These are phyloP conservation scores for Clytia hemisphaerica DNA, from an alignment of 30 jellyfish, hydroid and myxozoan species.

Conservation along the genomic window DNA sequence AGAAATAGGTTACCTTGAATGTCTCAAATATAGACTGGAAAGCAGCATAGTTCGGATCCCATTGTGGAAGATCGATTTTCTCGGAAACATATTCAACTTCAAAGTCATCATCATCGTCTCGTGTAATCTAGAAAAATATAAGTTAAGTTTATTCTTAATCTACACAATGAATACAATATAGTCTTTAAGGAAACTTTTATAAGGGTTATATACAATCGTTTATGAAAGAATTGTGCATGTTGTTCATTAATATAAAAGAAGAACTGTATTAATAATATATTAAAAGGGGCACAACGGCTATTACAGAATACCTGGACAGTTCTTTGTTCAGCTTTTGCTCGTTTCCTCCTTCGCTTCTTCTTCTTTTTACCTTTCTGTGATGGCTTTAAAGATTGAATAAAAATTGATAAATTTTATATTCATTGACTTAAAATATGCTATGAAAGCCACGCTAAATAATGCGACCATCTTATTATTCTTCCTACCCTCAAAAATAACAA, in stretches of 20 bases:
- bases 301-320: conserved; percentile 29
- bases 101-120: conserved; percentile 49
- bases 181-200: no score
- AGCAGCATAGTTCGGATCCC: conserved; percentile 94
- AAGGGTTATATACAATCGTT: no score
- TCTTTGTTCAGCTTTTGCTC: conserved; percentile 21
- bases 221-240: no score
- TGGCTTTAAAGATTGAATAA: neutral
- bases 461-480: no score
- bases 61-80: conserved; percentile 48
- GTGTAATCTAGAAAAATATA: neutral
- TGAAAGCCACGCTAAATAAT: no score
- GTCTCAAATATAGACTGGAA: conserved; percentile 92
- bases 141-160: neutral
- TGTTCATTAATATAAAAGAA: no score
- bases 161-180: neutral
- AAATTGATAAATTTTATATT: no score
- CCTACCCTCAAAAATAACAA: no score
- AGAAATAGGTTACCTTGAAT: conserved; percentile 50
- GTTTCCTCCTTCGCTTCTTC: conserved; percentile 53
- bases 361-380: conserved; percentile 28
- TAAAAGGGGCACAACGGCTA: no score
- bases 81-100: conserved; percentile 93
- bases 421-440: no score
- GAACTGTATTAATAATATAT: no score